Evolutionary conservation across 2,888 invertebrate genomes (phyloP).

Genomic region (Monochamus alternatus): DNA sequence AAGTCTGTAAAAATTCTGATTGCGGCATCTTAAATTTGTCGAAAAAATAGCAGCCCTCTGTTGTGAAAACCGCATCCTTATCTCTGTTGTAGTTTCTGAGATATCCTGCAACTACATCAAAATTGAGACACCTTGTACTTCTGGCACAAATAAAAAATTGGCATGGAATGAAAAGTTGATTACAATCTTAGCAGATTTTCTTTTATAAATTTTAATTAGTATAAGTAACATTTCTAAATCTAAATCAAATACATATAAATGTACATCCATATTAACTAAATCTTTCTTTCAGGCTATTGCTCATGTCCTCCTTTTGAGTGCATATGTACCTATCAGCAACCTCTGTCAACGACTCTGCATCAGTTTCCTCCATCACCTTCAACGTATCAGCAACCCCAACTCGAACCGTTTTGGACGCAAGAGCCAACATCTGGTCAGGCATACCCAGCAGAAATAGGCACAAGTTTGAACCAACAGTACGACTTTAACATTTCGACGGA

Average conservation of each 20-base stretch:
- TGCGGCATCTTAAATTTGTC: no score
- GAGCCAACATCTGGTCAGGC: constrained; percentile 69
- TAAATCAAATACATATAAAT: constrained; percentile 7
- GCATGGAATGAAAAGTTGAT: no score
- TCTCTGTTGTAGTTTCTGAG: no score
- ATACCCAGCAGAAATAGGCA: constrained; percentile 62
- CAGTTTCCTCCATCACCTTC: constrained; percentile 61
- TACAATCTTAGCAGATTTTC: no score
- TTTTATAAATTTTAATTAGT: no score
- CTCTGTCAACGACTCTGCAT: constrained; percentile 60
- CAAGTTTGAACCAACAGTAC: constrained; percentile 70
- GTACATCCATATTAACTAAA: constrained; percentile 12
- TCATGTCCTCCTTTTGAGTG: constrained; percentile 85
- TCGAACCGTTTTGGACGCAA: constrained; percentile 67
- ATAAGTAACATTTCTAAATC: no score
- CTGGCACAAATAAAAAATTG: no score
- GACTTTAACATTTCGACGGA: constrained; percentile 79
- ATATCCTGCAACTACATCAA: no score
- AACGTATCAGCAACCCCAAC: constrained; percentile 41
- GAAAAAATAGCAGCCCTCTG: no score
- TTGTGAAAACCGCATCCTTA: no score
- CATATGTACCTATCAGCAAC: constrained; percentile 74
- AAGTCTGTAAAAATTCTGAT: no score
- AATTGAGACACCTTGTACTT: no score
- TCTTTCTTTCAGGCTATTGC: constrained; percentile 75